phyloP scores from a whole-genome alignment of 2,797 vertebrate genomes.

The Rhyacichthys aspro region DNA sequence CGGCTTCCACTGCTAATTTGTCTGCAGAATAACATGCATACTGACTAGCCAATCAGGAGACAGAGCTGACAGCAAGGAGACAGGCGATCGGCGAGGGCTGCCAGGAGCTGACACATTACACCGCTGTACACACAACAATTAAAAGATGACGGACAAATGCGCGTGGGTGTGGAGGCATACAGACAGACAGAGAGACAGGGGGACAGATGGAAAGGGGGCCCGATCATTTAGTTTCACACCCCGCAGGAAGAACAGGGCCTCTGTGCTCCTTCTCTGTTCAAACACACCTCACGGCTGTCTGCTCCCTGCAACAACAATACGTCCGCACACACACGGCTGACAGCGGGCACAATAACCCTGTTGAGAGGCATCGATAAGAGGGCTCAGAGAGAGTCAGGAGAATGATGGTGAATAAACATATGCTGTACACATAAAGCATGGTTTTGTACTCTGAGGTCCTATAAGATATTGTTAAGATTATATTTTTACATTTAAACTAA shows the following conservation, averaged over 20 bases:
- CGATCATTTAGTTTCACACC: slow-evolving; percentile 67
- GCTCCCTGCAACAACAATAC: slow-evolving; percentile 75
- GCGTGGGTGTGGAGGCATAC: slow-evolving; percentile 33
- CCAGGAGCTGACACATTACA: slow-evolving; percentile 49
- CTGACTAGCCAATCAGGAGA: slow-evolving; percentile 41
- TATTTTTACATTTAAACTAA: no score
- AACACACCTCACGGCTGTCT: slow-evolving; percentile 80
- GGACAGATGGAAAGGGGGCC: slow-evolving; percentile 47
- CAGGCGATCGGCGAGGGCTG: slow-evolving; percentile 47
- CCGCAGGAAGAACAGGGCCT: slow-evolving; percentile 72
- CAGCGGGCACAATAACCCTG: slow-evolving; percentile 68
- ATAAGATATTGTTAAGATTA: no score
- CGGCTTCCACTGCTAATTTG: slow-evolving; percentile 54
- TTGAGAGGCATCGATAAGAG: slow-evolving; percentile 67
- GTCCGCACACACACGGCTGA: slow-evolving; percentile 40
- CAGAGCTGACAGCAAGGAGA: slow-evolving; percentile 54
- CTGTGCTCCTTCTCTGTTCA: slow-evolving; percentile 77
- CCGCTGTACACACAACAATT: slow-evolving; percentile 17
- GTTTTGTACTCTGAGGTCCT: no score
- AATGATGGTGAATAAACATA: slow-evolving; percentile 27
- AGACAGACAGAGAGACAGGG: slow-evolving; percentile 42
- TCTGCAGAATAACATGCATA: slow-evolving; percentile 55
- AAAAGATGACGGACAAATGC: slow-evolving; percentile 15
- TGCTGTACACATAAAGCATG: no score
- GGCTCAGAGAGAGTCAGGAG: slow-evolving; percentile 51